These are phyloP conservation scores for Drosophila subobscura DNA, from an alignment of 1,140 invertebrate species.

Conservation along the genomic window DNA sequence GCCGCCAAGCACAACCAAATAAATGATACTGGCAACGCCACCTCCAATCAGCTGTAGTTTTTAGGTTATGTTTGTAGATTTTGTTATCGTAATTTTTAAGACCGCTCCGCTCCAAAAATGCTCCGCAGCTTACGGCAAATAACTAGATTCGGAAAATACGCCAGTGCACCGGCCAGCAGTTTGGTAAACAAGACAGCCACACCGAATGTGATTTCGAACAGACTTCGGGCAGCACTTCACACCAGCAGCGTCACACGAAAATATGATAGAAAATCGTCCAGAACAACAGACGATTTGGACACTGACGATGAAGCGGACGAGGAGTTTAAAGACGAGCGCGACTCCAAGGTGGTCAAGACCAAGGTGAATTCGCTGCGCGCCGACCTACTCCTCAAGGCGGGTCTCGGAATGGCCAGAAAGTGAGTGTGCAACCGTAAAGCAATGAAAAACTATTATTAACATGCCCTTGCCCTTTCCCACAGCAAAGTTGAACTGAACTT, in stretches of 20 bases:
- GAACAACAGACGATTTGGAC: constrained; percentile 57
- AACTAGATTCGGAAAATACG: constrained; percentile 14
- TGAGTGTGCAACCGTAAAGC: constrained; percentile 62
- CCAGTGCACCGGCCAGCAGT: constrained; percentile 2
- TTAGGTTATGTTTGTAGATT: constrained; percentile 55
- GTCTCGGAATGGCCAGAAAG: constrained; percentile 87
- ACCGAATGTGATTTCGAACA: background rate
- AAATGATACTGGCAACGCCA: constrained; percentile 58
- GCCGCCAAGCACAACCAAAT: constrained; percentile 22
- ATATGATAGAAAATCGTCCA: constrained; percentile 68
- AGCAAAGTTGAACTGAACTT: constrained; percentile 88
- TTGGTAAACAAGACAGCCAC: constrained; percentile 6
- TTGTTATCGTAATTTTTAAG: constrained; percentile 70
- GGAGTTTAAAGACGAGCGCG: constrained; percentile 83
- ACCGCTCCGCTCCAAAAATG: constrained; percentile 46
- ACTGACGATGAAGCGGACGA: constrained; percentile 75
- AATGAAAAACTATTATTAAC: background rate
- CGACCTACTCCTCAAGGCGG: constrained; percentile 87
- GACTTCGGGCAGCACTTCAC: constrained; percentile 24
- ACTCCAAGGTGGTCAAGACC: constrained; percentile 86
- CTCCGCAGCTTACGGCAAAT: constrained; percentile 56
- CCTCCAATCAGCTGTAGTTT: constrained; percentile 59
- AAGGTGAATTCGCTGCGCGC: constrained; percentile 86
- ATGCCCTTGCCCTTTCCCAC: background rate
- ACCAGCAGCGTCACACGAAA: constrained; percentile 40